Percentiles rank a stretch among this genome's conserved stretches.
These are phyloP conservation scores for Chloroceryle amazona DNA, from an alignment of 2,797 vertebrate genomes.

Conservation along the genomic window DNA sequence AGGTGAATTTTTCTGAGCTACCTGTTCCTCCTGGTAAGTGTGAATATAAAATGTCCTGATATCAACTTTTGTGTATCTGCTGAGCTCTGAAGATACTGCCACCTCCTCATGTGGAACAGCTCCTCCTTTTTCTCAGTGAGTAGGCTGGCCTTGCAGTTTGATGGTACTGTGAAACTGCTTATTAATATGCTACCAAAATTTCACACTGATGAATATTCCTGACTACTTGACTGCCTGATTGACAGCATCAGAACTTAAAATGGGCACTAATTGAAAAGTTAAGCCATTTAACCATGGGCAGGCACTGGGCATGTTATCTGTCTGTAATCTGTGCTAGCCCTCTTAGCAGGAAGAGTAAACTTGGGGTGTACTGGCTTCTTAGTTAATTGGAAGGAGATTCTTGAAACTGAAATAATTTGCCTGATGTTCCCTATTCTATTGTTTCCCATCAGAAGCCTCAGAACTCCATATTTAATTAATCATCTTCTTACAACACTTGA, in stretches of 20 bases:
- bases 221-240: not conserved
- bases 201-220: not conserved
- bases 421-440: not conserved
- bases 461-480: not conserved
- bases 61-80: not conserved
- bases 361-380: not conserved
- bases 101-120: not conserved
- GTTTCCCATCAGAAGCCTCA: not conserved
- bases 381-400: not conserved
- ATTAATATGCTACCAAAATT: not conserved
- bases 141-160: not conserved
- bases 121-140: not conserved
- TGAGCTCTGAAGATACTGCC: not conserved
- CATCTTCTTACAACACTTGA: not conserved
- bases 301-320: not conserved
- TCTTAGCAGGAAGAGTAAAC: not conserved
- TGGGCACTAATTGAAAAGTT: not conserved
- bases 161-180: not conserved
- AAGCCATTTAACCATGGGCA: not conserved
- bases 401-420: not conserved
- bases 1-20: conserved; percentile 91
- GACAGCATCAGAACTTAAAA: not conserved
- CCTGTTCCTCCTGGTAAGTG: conserved; percentile 93
- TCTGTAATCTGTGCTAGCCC: not conserved
- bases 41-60: not conserved